Evolutionary conservation across 2,113 vertebrate species (phyloP), one percentile per base, ranked within the genome.

Genomic region (Scartelaos histophorus): DNA sequence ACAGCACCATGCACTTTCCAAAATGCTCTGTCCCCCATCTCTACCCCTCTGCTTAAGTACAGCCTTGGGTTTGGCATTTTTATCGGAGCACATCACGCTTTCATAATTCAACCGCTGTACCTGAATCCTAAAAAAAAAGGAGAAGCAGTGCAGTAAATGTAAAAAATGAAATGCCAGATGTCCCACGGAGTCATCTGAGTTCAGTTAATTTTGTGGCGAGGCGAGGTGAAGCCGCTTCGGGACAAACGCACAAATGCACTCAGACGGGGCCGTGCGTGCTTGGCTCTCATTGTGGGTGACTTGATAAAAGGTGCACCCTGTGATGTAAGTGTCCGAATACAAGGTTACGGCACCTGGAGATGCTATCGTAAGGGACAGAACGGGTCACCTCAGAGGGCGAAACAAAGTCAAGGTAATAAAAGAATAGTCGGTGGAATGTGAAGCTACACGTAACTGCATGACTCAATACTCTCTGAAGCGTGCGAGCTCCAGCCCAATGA

Each of bases 1-100:
- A 92, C 74, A 45, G 38, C 66, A 85, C 46, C 74, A 77, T 69
- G 76, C 80, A 80, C 71, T 72, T 81, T 73, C 61, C 61, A 80
- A 61, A 76, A 70, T 74, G 81, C 34, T 38, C 78, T 74, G 25
- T 69, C 74, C 77, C 57, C 71, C 53, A 49, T 61, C 53, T 76
- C 61, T 81, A 80, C 81, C 51, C n/a, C 83, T 38, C n/a, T 43
- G n/a, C 35, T 46, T 66, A 46, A 46, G 38, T 15, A 47, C 19
- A 66, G 65, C 43, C 65, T 71, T n/a, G 35, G 57, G n/a, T 56
- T 67, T 47, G 66, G 1, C 15, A 67, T 66, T 81, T 46, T 76
- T 75, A 74, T 82, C 65, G 19, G 80, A 1, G 49, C 64, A 79
- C 58, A 80, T 17, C 0, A 15, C 24, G 15, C 5, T 25, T 53